A percentile compares a stretch with the other conserved stretches of the same genome.
Conservation (phyloP, 2,113 vertebrate genomes). For the Theristicus caerulescens region DNA sequence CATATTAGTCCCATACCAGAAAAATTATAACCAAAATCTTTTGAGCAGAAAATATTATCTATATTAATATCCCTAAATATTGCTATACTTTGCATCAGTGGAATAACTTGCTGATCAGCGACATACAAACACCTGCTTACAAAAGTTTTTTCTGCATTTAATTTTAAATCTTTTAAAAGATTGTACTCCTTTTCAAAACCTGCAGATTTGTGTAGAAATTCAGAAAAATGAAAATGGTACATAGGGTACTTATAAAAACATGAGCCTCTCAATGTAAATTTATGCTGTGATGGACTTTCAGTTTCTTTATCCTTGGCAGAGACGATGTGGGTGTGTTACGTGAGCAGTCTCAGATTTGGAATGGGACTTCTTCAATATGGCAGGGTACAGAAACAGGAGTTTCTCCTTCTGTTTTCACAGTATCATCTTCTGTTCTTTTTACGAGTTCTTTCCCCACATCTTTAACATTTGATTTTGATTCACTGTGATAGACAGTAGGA, state of each 20-base stretch:
- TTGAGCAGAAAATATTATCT: not conserved
- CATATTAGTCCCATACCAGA: not conserved
- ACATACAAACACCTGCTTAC: not conserved
- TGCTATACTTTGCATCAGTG: not conserved
- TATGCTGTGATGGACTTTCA: not conserved
- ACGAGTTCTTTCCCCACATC: not conserved
- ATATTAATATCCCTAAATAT: not conserved
- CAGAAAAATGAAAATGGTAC: not conserved
- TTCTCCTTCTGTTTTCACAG: not conserved
- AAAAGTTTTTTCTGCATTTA: not conserved
- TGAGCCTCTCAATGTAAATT: not conserved
- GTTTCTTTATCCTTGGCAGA: not conserved
- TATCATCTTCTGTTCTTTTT: not conserved
- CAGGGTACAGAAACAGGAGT: not conserved
- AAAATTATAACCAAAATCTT: not conserved
- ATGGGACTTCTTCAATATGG: not conserved
- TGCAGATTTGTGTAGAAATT: not conserved
- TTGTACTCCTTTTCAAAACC: not conserved
- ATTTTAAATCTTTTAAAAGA: not conserved
- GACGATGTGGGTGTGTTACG: not conserved
- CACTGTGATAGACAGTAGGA: not conserved
- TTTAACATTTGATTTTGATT: slow-evolving; percentile 31
- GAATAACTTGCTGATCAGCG: not conserved
- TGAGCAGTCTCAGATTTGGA: not conserved
- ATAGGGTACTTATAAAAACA: not conserved